Base-by-base conservation (phyloP, 2,797 vertebrate species). In the Morus bassanus region DNA sequence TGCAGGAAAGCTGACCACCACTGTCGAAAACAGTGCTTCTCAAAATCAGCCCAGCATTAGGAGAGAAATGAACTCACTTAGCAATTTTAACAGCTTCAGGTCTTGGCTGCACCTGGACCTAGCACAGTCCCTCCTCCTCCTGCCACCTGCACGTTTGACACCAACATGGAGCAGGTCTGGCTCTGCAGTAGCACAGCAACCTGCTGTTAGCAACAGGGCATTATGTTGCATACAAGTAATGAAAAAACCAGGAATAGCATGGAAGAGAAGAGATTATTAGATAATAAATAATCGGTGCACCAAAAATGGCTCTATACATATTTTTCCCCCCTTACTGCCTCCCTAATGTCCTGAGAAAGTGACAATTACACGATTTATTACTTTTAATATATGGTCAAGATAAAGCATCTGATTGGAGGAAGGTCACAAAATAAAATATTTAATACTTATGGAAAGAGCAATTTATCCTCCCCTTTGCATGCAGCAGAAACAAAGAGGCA, bases 281-380 rank as follows among this genome's bases (percentile, higher is more conserved):
- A 82, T 81, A 97, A 97, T 97, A 97, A 96, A 96, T 97, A 97
- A 97, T 95, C 85, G 1, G 63, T 78, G 91, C 76, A 93, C 87
- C 85, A 93, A 84, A 93, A 97, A 59, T 59, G 50, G 13, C 61
- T 95, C 89, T 50, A 90, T 74, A 91, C 64, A 68, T 92, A 92
- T 93, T 96, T 89, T 63, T 4, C 23, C 56, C 37, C 73, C 80
- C 83, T 88, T 92, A 82, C 60, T 86, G 85, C 60, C 95, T 88
- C 73, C 77, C 73, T 95, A 95, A 80, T 73, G 88, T 88, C 81
- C 85, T 60, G 51, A 79, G 84, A 93, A 96, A 88, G 77, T 91
- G 78, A 92, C 96, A 96, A 96, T 97, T 96, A 91, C 83, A 95
- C 88, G 97, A 93, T 95, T 93, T 93, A 96, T 95, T 85, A 80